Conservation (phyloP, 1,140 invertebrate species). For the Chrysopa pallens region DNA sequence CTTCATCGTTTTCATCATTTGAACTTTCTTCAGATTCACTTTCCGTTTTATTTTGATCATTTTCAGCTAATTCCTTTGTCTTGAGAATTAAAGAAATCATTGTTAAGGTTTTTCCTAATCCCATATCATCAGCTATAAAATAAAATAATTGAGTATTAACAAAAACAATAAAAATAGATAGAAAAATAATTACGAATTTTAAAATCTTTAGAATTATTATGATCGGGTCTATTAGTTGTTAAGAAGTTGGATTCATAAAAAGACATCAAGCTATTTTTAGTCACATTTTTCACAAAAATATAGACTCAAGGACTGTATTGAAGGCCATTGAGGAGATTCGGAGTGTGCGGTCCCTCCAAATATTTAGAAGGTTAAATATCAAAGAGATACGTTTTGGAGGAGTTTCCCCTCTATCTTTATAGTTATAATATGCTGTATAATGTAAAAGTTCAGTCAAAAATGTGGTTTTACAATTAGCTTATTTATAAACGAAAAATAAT, state of each 20-base stretch:
- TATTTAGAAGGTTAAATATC: no score
- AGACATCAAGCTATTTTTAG: no score
- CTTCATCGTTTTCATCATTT: constrained; percentile 19
- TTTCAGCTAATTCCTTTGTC: constrained; percentile 13
- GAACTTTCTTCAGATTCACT: constrained; percentile 14
- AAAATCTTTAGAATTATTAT: neutral
- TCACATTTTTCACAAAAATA: no score
- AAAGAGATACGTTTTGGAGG: no score
- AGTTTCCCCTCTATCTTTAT: no score
- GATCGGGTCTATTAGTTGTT: neutral
- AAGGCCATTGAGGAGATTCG: no score
- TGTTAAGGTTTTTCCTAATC: constrained; percentile 80
- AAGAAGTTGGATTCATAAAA: constrained; percentile 1
- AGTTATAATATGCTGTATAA: no score
- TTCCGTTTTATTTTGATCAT: constrained; percentile 8
- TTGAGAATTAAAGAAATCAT: constrained; percentile 68
- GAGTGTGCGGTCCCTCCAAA: no score
- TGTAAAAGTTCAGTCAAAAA: no score
- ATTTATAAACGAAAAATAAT: no score
- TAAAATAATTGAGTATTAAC: constrained; percentile 5
- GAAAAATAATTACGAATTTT: neutral
- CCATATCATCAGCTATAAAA: constrained; percentile 81
- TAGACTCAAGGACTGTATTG: no score
- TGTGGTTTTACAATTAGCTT: no score
- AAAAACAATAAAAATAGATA: neutral